Evolutionary conservation across 2,797 vertebrate species (phyloP), one percentile per base, ranked within the genome.

Genomic region (Pelochelys cantorii): DNA sequence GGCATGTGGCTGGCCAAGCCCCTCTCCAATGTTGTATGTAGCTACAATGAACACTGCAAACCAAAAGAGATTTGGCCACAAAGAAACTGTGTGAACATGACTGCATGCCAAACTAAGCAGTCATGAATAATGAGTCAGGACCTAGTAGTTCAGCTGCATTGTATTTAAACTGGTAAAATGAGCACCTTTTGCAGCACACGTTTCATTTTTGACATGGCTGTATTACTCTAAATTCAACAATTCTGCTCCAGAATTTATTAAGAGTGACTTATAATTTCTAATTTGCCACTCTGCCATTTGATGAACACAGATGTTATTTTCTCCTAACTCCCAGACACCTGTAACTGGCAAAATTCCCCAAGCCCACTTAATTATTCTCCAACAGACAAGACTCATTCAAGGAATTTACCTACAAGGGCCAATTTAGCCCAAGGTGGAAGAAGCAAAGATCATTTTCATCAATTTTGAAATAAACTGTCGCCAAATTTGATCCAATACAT

Each of bases 271-370:
- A 77, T 87, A 89, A 83, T 95, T 95, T 96, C 90, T 90, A 95
- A 93, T 97, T 95, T 94, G 83, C 78, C 91, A 84, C 92, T 96
- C 89, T 95, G 79, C 75, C 92, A n/a, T 96, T 96, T 91, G 89
- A 95, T 95, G 90, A 96, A 90, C 97, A 96, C 97, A 97, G 95
- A 97, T 97, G 97, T 95, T 97, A 93, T 87, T 96, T 97, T 93
- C 89, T 95, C 80, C 85, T 52, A 92, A 85, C 57, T 95, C 87
- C 82, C 86, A 14, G 11, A 94, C 91, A 97, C 95, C 93, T 96
- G 95, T 57, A 96, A 90, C 83, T 95, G 81, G 89, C 80, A 93
- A 87, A 96, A 96, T 93, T 97, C 95, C 92, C 95, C 90, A 37
- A 78, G 85, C 90, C 94, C 89, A 54, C 91, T 93, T 92, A 96